Base-by-base conservation (phyloP, 2,113 vertebrate genomes). In the Rattus rattus region DNA sequence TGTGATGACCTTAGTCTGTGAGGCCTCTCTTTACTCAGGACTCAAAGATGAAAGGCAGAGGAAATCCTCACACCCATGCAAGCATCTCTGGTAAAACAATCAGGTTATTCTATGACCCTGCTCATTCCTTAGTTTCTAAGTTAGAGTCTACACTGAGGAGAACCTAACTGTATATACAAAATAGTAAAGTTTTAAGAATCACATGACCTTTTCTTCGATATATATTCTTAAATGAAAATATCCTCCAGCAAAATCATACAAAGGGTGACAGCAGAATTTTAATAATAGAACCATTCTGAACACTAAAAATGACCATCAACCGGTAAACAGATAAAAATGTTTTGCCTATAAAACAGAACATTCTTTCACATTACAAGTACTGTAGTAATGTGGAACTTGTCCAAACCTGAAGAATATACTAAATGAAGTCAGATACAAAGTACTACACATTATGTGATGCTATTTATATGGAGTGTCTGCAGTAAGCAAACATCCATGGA, bases 171-270 rank as follows among this genome's bases (percentile, higher is more conserved):
- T 47, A 61, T 49, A 91, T 2, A 80, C 8, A 67, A 49, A 89
- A 28, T 28, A 95, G 59, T 92, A 94, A 92, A 88, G 43, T 90
- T 65, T 96, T 24, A 81, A 91, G 83, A 56, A 76, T 56, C 59
- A 81, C 8, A 79, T 6, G n/a, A 92, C 1, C 20, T 14, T 59
- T 52, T 72, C 59, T 63, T 76, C 72, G 52, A 90, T 54, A 67
- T 30, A 69, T 16, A 67, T 67, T 69, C 67, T 69, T 69, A 93
- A 67, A 0, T 80, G n/a, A 59, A 95, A 96, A 94, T 22, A 52
- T 39, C 13, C 30, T 92, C 87, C 86, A 94, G 96, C 30, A 93
- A 86, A 84, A 91, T 39, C 43, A n/a, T 73, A 59, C 12, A 79
- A 22, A 87, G 6, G 2, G 39, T 49, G 17, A 86, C 43, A 49